A percentile compares a stretch with the other conserved stretches of the same genome.
phyloP scores from a whole-genome alignment of 1,140 invertebrate genomes.

The Drosophila bifasciata region DNA sequence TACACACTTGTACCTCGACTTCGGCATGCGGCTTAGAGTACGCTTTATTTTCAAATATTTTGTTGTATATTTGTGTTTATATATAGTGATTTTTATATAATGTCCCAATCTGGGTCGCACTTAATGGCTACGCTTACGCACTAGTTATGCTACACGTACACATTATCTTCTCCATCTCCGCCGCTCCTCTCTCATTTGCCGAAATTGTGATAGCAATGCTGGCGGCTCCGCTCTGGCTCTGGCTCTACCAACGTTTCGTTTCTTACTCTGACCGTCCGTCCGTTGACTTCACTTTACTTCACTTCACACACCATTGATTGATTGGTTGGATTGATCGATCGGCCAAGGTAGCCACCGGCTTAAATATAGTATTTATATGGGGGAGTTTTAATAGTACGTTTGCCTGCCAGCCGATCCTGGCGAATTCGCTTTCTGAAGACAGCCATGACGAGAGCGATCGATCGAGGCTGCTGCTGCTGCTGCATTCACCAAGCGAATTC shows the following conservation, averaged over 20 bases:
- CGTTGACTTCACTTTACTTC: not conserved
- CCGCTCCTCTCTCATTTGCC: not conserved
- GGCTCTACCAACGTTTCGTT: no score
- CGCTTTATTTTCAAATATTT: constrained; percentile 35
- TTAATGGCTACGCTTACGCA: constrained; percentile 12
- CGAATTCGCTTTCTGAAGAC: constrained; percentile 26
- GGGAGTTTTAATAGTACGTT: constrained; percentile 4
- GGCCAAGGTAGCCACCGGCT: not conserved
- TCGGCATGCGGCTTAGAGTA: constrained; percentile 8
- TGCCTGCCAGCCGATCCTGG: not conserved
- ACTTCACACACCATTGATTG: not conserved
- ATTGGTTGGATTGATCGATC: no score
- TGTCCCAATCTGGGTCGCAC: constrained; percentile 45
- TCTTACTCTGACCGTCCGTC: not conserved
- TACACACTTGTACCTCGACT: not conserved
- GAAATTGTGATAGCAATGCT: no score
- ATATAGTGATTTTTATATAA: constrained; percentile 41
- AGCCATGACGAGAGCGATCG: not conserved
- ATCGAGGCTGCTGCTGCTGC: not conserved
- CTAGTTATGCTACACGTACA: constrained; percentile 28
- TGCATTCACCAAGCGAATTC: constrained; percentile 25
- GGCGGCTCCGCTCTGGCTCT: no score
- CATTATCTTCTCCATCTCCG: not conserved
- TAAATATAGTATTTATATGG: constrained; percentile 17
- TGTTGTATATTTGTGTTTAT: constrained; percentile 25